A percentile compares a stretch with the other conserved stretches of the same genome.
Evolutionary conservation across 2,113 vertebrate species (phyloP).

Genomic region (Chloroceryle aenea): DNA sequence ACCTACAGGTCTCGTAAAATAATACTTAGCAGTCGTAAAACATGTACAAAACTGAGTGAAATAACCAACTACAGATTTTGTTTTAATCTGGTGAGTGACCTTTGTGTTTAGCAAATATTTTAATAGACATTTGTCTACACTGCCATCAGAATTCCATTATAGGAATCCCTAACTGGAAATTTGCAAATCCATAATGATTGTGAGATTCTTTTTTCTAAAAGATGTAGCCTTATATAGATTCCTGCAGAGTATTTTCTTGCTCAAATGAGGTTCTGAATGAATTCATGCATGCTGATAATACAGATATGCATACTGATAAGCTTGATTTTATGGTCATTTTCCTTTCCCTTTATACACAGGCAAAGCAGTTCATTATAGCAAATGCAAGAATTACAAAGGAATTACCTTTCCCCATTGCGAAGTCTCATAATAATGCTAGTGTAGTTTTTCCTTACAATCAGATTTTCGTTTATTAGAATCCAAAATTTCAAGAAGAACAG

Average conservation of each 20-base stretch:
- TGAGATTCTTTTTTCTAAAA: not conserved
- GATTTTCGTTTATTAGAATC: not conserved
- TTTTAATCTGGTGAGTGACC: not conserved
- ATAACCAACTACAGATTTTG: not conserved
- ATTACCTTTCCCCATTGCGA: not conserved
- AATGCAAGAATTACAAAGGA: not conserved
- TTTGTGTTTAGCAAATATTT: constrained; percentile 10
- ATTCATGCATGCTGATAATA: not conserved
- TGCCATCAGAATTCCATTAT: not conserved
- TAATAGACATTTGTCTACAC: not conserved
- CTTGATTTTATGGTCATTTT: not conserved
- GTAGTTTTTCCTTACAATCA: not conserved
- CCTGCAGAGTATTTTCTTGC: not conserved
- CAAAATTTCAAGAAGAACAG: not conserved
- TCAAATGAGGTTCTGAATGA: not conserved
- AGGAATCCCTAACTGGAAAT: not conserved
- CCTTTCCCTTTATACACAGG: not conserved
- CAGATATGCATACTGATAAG: not conserved
- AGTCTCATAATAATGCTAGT: not conserved
- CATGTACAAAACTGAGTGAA: not conserved
- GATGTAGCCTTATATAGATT: not conserved
- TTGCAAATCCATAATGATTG: not conserved
- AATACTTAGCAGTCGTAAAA: not conserved
- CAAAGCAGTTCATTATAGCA: not conserved
- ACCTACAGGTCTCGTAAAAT: not conserved